Evolutionary conservation across 2,797 vertebrate species (phyloP).

Genomic region (Cygnus olor): DNA sequence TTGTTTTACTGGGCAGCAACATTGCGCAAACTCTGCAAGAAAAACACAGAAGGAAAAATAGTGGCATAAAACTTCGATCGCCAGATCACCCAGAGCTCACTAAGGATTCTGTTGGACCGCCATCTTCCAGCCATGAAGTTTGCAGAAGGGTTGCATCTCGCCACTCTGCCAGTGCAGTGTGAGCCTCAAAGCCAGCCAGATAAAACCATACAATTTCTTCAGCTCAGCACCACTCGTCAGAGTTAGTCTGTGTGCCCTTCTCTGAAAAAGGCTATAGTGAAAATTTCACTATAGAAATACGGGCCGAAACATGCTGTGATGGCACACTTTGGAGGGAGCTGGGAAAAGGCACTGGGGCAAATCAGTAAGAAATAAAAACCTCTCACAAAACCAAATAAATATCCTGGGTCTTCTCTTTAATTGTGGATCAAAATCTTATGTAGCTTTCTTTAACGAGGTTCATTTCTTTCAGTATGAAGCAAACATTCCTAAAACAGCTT

Average conservation of each 20-base stretch:
- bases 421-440: background rate
- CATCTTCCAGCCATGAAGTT: background rate
- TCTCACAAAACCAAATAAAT: background rate
- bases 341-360: background rate
- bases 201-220: accelerated
- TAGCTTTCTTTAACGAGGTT: background rate
- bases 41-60: background rate
- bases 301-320: background rate
- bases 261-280: background rate
- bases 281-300: background rate
- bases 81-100: background rate
- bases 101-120: background rate
- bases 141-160: background rate
- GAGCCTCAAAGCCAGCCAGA: background rate
- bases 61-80: background rate
- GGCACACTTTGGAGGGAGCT: background rate
- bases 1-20: background rate
- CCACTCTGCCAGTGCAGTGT: accelerated
- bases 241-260: background rate
- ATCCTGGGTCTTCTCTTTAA: background rate
- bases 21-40: background rate
- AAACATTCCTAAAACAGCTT: background rate
- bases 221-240: accelerated
- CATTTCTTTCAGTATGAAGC: background rate
- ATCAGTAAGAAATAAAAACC: background rate